Evolutionary conservation across 2,888 invertebrate genomes (phyloP).

Genomic region (Cryptosula pallasiana): DNA sequence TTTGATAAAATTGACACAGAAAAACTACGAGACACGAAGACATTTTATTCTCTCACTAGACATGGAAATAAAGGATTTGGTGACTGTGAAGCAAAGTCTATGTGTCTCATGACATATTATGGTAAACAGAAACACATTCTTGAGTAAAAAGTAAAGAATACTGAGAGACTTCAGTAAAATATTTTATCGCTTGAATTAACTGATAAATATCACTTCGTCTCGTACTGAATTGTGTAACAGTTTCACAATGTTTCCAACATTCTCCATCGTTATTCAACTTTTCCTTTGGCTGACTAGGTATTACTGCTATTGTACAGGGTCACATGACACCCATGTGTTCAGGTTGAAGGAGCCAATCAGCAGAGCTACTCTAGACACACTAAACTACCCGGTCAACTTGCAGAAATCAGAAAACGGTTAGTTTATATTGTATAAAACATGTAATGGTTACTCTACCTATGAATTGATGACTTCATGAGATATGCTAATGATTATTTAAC

Average conservation of each 20-base stretch:
- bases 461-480: neutral
- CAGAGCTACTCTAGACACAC: neutral
- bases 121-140: no score
- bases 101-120: constrained; percentile 7
- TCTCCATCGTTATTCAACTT: no score
- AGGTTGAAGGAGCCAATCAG: neutral
- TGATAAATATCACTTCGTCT: no score
- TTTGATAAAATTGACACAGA: neutral
- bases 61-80: constrained; percentile 1
- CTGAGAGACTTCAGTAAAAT: no score
- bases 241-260: no score
- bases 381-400: constrained; percentile 1
- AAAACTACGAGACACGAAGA: neutral
- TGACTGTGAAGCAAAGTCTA: neutral
- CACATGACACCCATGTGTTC: constrained; percentile 9
- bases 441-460: neutral
- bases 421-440: neutral
- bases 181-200: no score
- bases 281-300: no score
- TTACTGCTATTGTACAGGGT: neutral
- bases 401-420: constrained; percentile 6
- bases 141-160: no score
- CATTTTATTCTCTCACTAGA: neutral
- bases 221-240: no score
- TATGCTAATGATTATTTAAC: neutral